Base-by-base conservation (phyloP, 1,140 invertebrate species). In the Amphibalanus amphitrite region DNA sequence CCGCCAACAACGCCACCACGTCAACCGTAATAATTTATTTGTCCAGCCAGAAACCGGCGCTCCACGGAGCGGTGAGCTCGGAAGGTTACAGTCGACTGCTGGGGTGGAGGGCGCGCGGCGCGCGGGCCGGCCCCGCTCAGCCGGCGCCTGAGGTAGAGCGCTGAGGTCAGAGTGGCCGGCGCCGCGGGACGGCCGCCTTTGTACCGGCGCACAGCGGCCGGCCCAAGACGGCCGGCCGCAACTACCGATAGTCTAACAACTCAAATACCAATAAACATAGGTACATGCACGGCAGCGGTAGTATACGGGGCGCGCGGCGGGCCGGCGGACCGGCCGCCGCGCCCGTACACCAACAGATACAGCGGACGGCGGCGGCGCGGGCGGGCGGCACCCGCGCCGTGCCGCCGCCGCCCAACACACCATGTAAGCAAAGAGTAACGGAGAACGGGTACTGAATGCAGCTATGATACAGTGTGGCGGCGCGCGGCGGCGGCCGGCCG, bases 1-100 rank as follows among this genome's bases (percentile, higher is more conserved):
- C n/a, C n/a, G n/a, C n/a, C n/a, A n/a, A n/a, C n/a, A n/a, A n/a
- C 47, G 23, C 10, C 1, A 59, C 47, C 47, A 20, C 47, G 23
- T 59, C 47, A 59, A 59, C 47, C 47, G 47, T 59, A 59, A 59
- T 59, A 59, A 59, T 59, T 59, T 59, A 59, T 59, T 59, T 59
- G 47, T 59, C 47, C 47, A 59, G 47, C 10, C 47, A 59, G 47
- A 59, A 59, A 59, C 47, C 47, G 23, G 47, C 10, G 47, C 47
- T 8, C 47, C 47, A 59, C 6, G 20, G 47, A 59, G 47, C 33
- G 15, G n/a, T 15, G 23, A 59, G 23, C 47, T 20, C 47, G 20
- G 47, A 59, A 13, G 47, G 47, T 59, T 59, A 59, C 47, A 59
- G n/a, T n/a, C 47, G 20, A 59, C 47, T 59, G 10, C 47, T 59